Evolutionary conservation across 2,888 invertebrate genomes (phyloP), one percentile per base, ranked within the genome.

Genomic region (Drosophila rellima): DNA sequence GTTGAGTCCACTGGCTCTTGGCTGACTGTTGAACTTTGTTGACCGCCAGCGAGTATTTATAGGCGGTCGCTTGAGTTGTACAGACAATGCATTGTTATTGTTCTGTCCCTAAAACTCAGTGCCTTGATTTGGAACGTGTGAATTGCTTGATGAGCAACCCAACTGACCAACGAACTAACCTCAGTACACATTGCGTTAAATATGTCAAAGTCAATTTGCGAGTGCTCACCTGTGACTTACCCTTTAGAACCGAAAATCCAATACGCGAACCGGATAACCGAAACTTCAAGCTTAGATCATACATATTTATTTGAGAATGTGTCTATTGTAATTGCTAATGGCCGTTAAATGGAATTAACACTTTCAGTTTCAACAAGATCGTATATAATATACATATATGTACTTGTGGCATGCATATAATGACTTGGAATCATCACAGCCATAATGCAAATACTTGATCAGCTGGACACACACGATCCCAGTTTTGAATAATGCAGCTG

Each of bases 1-100:
- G 13, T 33, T n/a, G 18, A 13, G 3, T 13, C 17, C 18, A 48
- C 33, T 68, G 66, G 50, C 59, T 42, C 17, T 33, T 26, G 48
- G 37, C 52, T 69, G 77, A 89, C 90, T 88, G 86, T 74, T 89
- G 74, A 77, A 84, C 78, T 77, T 48, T 57, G 62, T n/a, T 74
- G 74, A 71, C 70, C 74, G 60, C 26, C 48, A 3, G n/a, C 7
- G 52, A 15, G 60, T 55, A 74, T 88, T 89, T 88, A 88, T 88
- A 89, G 72, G n/a, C 51, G 37, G 26, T n/a, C n/a, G 20, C 23
- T 20, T 42, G 8, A 11, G 7, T 37, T n/a, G 39, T 56, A 40
- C 3, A 20, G 15, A 89, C 88, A 88, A 88, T 80, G 82, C 54
- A 0, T 13, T 4, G 13, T 18, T 62, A 88, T 88, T 88, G 89